Evolutionary conservation across 2,113 vertebrate genomes (phyloP), one percentile per base, ranked within the genome.

Genomic region (Indicator maculatus): DNA sequence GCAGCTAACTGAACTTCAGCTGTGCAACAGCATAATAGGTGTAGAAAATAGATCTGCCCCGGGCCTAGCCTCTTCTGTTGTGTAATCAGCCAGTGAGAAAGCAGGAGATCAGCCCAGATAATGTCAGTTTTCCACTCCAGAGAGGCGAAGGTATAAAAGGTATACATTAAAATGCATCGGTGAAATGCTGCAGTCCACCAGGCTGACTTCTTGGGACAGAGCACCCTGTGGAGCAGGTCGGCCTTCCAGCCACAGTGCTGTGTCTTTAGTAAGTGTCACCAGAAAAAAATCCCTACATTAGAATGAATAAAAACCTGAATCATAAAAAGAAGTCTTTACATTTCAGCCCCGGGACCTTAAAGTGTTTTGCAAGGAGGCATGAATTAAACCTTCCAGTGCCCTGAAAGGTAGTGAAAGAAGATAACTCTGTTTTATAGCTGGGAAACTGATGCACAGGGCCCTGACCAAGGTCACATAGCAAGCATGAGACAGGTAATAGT

Each of bases 121-220:
- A 95, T 91, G 92, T 83, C 90, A 83, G 84, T 94, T 97, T 96
- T 95, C 90, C 95, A 92, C 94, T 95, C 72, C 18, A 28, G 91
- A 67, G 67, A 44, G 64, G 72, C 1, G 0, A 89, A 88, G 89
- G 86, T 87, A 89, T 87, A 41, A n/a, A 96, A 95, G 66, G 74
- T 79, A 24, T 80, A 63, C 84, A 70, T 44, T 95, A 95, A 95
- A 97, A 89, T 79, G 65, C 79, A 85, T 73, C 77, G 59, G 33
- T 84, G 89, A 92, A 90, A 73, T 26, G 65, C 74, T 75, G 79
- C 77, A 64, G 89, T 79, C 83, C 84, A 74, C 38, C 28, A 67
- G 90, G 66, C 77, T 84, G 59, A 20, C 70, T 92, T 89, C 47
- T 71, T 8, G 20, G 89, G 93, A 91, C 71, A 61, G 15, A 53